A percentile compares a stretch with the other conserved stretches of the same genome.
phyloP scores from a whole-genome alignment of 2,113 vertebrate genomes.

The Odontophorus gujanensis region DNA sequence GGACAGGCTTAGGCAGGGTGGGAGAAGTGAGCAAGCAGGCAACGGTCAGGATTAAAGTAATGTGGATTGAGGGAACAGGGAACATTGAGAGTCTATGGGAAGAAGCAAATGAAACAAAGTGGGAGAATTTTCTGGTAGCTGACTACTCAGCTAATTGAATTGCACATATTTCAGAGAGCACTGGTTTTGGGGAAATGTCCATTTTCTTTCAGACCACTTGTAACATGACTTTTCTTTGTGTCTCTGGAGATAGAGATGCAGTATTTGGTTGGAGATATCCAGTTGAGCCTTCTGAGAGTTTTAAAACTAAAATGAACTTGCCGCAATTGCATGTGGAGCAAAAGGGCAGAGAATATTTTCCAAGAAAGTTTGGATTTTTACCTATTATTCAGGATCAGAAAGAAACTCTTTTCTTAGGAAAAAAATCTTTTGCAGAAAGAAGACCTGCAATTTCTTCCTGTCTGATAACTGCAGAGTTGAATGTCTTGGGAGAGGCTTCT shows the following conservation, averaged over 20 bases:
- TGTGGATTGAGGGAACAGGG: neutral
- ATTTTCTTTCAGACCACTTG: neutral
- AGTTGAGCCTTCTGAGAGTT: neutral
- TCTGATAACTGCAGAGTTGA: neutral
- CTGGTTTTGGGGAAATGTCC: neutral
- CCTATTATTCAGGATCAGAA: neutral
- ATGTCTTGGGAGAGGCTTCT: neutral
- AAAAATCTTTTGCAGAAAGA: neutral
- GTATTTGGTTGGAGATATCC: neutral
- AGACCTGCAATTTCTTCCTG: neutral
- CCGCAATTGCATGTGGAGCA: neutral
- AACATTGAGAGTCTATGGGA: neutral
- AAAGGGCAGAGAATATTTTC: neutral
- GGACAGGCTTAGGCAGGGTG: rapidly evolving
- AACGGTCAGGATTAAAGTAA: rapidly evolving
- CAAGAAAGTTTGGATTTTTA: neutral
- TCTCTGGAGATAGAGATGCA: neutral
- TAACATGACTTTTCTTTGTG: neutral
- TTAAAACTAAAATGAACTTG: neutral
- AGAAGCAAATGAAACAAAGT: neutral
- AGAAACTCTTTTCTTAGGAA: neutral
- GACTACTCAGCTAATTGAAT: neutral
- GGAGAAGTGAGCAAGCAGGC: neutral
- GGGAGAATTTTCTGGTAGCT: neutral
- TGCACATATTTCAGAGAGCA: neutral